phyloP scores from a whole-genome alignment of 1,140 invertebrate genomes.

The Scaptodrosophila lebanonensis region DNA sequence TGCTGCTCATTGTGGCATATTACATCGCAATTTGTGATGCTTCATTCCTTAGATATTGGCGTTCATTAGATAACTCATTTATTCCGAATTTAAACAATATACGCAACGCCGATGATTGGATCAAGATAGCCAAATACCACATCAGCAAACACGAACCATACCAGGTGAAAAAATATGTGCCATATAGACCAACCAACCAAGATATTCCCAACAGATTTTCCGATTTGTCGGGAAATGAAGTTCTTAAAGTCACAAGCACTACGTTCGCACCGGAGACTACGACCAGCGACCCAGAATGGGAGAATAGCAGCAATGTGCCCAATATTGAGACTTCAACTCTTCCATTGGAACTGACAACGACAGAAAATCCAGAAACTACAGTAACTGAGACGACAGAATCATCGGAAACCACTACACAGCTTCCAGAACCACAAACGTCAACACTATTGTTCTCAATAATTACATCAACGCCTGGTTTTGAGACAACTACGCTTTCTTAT shows the following conservation, averaged over 20 bases:
- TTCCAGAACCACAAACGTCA: neutral
- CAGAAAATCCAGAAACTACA: neutral
- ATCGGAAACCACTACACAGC: neutral
- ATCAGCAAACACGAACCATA: slow-evolving; percentile 31
- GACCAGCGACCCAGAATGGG: neutral
- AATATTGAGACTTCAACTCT: neutral
- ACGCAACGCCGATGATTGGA: slow-evolving; percentile 32
- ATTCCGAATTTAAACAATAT: slow-evolving; percentile 18
- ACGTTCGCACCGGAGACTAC: neutral
- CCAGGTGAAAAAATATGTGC: slow-evolving; percentile 27
- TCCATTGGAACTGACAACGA: neutral
- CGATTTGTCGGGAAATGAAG: too few relatives aligned
- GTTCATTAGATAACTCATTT: neutral
- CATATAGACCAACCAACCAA: slow-evolving; percentile 22
- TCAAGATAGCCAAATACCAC: slow-evolving; percentile 30
- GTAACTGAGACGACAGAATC: neutral
- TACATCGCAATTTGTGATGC: neutral
- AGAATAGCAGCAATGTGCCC: neutral
- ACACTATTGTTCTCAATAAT: slow-evolving; percentile 42
- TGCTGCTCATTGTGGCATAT: slow-evolving; percentile 14
- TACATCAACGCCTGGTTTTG: slow-evolving; percentile 22
- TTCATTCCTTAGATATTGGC: neutral
- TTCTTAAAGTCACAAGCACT: too few relatives aligned
- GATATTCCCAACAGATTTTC: neutral
- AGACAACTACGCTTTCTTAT: slow-evolving; percentile 6